Evolutionary conservation across 2,113 vertebrate species (phyloP).

Genomic region (Cyphomyrus discorhynchus): DNA sequence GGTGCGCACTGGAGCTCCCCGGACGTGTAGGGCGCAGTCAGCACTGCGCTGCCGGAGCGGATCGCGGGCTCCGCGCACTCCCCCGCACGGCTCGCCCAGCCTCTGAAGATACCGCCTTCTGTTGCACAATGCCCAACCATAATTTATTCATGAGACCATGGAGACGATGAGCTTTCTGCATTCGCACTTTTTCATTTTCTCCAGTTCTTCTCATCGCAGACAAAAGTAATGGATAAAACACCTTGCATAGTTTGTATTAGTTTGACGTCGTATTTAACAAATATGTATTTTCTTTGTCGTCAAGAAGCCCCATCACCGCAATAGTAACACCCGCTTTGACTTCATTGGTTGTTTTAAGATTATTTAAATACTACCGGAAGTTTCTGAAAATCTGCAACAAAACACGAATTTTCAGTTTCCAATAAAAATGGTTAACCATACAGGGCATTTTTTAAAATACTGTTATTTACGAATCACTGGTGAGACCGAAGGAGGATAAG

Average conservation of each 20-base stretch:
- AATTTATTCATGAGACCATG: conserved; percentile 36
- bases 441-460: not conserved
- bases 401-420: not conserved
- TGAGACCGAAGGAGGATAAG: not conserved
- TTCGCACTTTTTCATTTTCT: not conserved
- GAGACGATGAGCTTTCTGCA: not conserved
- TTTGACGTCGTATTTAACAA: not conserved
- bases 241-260: not conserved
- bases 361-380: conserved; percentile 1
- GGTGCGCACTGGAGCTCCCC: not conserved
- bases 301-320: not conserved
- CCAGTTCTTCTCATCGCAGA: not conserved
- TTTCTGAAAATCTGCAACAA: not conserved
- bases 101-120: conserved; percentile 27
- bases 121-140: conserved; percentile 30
- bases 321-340: not conserved
- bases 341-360: not conserved
- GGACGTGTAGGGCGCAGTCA: not conserved
- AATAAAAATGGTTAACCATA: not conserved
- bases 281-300: not conserved
- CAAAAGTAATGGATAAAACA: not conserved
- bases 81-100: not conserved
- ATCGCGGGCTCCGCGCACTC: conserved; percentile 2
- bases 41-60: not conserved
- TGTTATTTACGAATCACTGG: not conserved